A percentile compares a stretch with the other conserved stretches of the same genome.
phyloP scores from a whole-genome alignment of 2,113 vertebrate genomes.

The Cyanocitta stelleri region DNA sequence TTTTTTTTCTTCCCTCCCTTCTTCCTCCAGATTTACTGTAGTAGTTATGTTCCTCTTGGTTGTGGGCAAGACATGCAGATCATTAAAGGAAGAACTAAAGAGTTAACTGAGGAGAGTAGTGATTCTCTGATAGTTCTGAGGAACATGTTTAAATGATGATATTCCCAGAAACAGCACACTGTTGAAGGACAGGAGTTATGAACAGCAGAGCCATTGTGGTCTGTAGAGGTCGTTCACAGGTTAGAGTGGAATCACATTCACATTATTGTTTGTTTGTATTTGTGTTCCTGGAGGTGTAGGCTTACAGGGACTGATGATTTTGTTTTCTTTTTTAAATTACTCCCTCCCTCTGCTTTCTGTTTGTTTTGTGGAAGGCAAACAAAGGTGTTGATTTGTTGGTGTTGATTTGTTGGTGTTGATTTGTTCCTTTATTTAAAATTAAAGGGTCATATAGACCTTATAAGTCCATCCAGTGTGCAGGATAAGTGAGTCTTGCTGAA shows the following conservation, averaged over 20 bases:
- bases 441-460: neutral
- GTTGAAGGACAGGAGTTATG: neutral
- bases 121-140: neutral
- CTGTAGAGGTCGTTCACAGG: neutral
- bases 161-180: neutral
- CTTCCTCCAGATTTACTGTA: neutral
- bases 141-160: neutral
- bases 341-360: neutral
- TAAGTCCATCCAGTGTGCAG: neutral
- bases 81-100: neutral
- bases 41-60: neutral
- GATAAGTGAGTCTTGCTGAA: neutral
- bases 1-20: neutral
- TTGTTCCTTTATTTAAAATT: neutral
- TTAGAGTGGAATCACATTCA: neutral
- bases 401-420: neutral
- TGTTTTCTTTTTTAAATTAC: neutral
- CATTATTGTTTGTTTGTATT: neutral
- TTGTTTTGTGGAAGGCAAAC: neutral
- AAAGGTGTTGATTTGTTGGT: neutral
- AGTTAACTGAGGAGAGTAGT: neutral
- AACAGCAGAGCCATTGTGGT: neutral
- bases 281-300: neutral
- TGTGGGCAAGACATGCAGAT: neutral
- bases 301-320: neutral